Conservation (phyloP, 1,140 invertebrate species). For the Drosophila melanica region DNA sequence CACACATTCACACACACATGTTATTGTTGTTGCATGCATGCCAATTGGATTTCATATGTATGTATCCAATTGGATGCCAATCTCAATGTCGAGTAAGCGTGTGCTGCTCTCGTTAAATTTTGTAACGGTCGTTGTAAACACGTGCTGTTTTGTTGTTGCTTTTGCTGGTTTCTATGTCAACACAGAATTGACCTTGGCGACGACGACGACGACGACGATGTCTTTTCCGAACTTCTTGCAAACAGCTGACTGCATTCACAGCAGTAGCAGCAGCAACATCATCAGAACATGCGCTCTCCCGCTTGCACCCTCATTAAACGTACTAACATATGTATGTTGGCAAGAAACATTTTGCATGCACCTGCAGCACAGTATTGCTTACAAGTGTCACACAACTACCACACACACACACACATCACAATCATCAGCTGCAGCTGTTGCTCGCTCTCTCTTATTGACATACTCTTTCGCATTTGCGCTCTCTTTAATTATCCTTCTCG, state of each 20-base stretch:
- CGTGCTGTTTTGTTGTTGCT: constrained; percentile 36
- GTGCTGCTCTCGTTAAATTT: constrained; percentile 29
- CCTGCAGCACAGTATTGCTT: constrained; percentile 35
- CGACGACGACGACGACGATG: constrained; percentile 16
- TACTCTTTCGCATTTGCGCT: constrained; percentile 6
- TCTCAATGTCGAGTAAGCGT: constrained; percentile 44
- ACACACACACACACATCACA: constrained; percentile 7
- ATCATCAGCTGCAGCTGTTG: constrained; percentile 48
- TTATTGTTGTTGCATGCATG: constrained; percentile 9
- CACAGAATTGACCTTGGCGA: constrained; percentile 73
- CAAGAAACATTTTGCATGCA: constrained; percentile 22
- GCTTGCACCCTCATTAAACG: constrained; percentile 3
- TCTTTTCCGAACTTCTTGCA: constrained; percentile 42
- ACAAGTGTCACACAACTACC: constrained; percentile 30
- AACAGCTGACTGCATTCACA: constrained; percentile 59
- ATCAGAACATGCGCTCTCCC: constrained; percentile 20
- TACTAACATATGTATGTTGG: neutral
- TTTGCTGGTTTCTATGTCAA: constrained; percentile 76
- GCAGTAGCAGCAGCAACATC: constrained; percentile 20
- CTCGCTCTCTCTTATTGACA: constrained; percentile 27
- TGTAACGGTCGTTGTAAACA: constrained; percentile 40
- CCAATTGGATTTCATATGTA: constrained; percentile 7
- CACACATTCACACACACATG: neutral
- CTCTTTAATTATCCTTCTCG: neutral
- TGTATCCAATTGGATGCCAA: constrained; percentile 66